Evolutionary conservation across 2,888 invertebrate species (phyloP), one percentile per base, ranked within the genome.

Genomic region (Chromoteleia sp.): DNA sequence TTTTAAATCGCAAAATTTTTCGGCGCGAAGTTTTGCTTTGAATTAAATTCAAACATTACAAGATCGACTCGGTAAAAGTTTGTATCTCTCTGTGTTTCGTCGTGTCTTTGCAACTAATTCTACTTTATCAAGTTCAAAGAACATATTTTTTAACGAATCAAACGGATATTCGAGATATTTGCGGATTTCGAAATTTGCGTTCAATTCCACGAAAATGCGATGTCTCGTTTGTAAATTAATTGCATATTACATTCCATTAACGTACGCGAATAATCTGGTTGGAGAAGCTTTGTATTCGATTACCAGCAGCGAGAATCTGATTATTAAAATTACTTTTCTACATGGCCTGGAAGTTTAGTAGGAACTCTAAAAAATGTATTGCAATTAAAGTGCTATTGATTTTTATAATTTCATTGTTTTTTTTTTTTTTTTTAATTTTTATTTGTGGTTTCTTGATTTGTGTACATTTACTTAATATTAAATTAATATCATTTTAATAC

Each of bases 51-150:
- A 39, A 12, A 39, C 14, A 17, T n/a, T 50, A 25, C 10, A 25
- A 50, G 12, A 50, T 19, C 29, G 59, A 21, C 41, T 59, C 2
- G 33, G 17, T 5, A 30, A 48, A 36, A 65, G 50, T 65, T 65
- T 65, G 50, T 50, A 65, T 36, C 36, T 50, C 21, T 50, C 39
- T 50, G 25, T 39, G 25, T 59, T 59, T 43, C 43, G 14, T 33
- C 43, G 30, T 45, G 30, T 61, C 25, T 52, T 65, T 65, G 36
- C 45, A 65, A 50, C 12, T 45, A 63, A 63, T 63, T 48, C 33
- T 4, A 36, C 19, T 56, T 56, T 33, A 56, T 36, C 19, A 36
- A 15, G 54, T 56, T 8, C 36, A 10, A 19, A 56, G 19, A 17
- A 29, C 14, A 15, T n/a, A 14, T 36, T 36, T 36, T 56, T 36